Base-by-base conservation (phyloP, 1,140 invertebrate species). In the Leguminivora glycinivorella region DNA sequence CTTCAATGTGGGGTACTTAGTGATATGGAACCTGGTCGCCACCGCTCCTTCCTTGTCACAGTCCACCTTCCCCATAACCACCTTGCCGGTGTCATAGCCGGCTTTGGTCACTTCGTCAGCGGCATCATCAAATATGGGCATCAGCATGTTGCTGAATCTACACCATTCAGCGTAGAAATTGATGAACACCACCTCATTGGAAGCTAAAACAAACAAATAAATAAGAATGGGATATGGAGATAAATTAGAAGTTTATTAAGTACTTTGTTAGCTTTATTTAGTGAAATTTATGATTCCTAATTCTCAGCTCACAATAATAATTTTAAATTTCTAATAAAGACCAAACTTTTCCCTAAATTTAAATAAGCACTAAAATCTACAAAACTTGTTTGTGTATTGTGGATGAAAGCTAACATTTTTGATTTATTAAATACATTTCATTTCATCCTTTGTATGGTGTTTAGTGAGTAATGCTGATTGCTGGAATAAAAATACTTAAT, bases 141-240 rank as follows among this genome's bases (percentile, higher is more conserved):
- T 96, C 82, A 99, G 92, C 87, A 98, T 95, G 93, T 98, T 99
- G 93, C 98, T 99, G 92, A 97, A 97, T 80, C 95, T 94, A 93
- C 97, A 99, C 98, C 98, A 99, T 86, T 99, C 98, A 10, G 98
- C 98, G 93, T 99, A 99, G 92, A 99, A 99, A 92, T 99, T 99
- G 74, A 99, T 96, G 91, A 99, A 97, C 68, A 99, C 98, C 89
- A 99, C 92, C 93, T 99, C 98, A 94, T 98, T 97, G 67, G 95
- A 95, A 72, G 96, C 98, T 99, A 93, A 74, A 95, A 96, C 82
- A 72, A 82, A 81, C 78, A 86, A 76, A 84, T 22, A 9, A 52
- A 22, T 22, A 6, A 43, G 40, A 9, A 17, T 22, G 19, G n/a
- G 17, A 43, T 17, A 2, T 38, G 34, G 34, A 38, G 10, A 5